Evolutionary conservation across 37 sponge, comb jelly and placozoan genomes (phyloP).

Genomic region (Aplysina aerophoba): DNA sequence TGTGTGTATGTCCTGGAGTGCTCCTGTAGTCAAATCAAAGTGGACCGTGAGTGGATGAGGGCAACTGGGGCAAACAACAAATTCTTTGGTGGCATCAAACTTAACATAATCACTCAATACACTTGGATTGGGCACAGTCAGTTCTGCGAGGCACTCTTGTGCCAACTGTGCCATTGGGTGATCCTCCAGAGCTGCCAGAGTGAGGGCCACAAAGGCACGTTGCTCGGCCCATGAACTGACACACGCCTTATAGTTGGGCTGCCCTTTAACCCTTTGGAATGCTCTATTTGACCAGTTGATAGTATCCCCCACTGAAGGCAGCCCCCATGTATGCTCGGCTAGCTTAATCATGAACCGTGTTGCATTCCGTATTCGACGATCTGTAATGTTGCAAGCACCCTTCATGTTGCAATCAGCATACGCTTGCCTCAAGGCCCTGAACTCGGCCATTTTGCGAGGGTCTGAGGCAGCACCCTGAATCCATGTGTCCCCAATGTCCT

Average conservation of each 20-base stretch:
- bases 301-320: constrained; percentile 42
- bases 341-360: constrained; percentile 64
- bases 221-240: constrained; percentile 66
- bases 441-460: constrained; percentile 60
- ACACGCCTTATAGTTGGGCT: constrained; percentile 17
- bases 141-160: background rate
- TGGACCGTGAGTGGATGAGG: constrained; percentile 13
- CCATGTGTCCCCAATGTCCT: constrained; percentile 79
- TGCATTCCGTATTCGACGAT: constrained; percentile 15
- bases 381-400: constrained; percentile 6
- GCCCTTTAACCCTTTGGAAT: constrained; percentile 44
- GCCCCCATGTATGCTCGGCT: constrained; percentile 74
- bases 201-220: constrained; percentile 41
- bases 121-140: background rate
- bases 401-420: constrained; percentile 1
- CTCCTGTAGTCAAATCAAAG: constrained; percentile 15
- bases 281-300: constrained; percentile 54
- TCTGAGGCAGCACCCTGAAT: constrained; percentile 68
- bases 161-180: constrained; percentile 24
- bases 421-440: constrained; percentile 31
- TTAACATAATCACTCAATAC: background rate
- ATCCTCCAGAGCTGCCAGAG: constrained; percentile 25
- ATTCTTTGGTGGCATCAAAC: background rate
- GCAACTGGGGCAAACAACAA: background rate
- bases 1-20: background rate